Percentiles rank a stretch among this genome's conserved stretches.
Conservation (phyloP, 2,888 invertebrate species). For the Drosophila subquinaria region DNA sequence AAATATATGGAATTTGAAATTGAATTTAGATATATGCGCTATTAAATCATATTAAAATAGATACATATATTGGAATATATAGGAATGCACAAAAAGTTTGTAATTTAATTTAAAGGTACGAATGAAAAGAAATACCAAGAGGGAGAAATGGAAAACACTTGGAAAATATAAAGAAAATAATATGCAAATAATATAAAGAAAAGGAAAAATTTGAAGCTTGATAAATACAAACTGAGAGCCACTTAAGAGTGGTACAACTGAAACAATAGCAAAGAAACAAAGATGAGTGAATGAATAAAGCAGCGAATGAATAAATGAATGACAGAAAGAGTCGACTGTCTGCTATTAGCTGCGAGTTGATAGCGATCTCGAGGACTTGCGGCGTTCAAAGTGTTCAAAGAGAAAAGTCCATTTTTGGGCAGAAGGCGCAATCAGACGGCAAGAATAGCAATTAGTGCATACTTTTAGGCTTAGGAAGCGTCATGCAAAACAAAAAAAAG, state of each 20-base stretch:
- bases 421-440: constrained; percentile 58
- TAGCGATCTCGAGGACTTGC: constrained; percentile 54
- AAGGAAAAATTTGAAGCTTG: constrained; percentile 30
- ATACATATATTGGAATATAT: no score
- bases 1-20: no score
- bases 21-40: no score
- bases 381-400: constrained; percentile 28
- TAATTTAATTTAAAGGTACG: background rate
- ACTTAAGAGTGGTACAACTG: constrained; percentile 34
- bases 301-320: constrained; percentile 25
- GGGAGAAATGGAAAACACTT: background rate
- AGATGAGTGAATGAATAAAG: constrained; percentile 22
- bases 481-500: constrained; percentile 26
- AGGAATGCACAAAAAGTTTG: no score
- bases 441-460: constrained; percentile 75
- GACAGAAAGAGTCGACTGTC: constrained; percentile 27
- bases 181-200: constrained; percentile 21
- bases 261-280: constrained; percentile 20
- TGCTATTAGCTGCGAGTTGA: constrained; percentile 67
- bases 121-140: background rate
- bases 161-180: constrained; percentile 3
- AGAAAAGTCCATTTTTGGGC: constrained; percentile 16
- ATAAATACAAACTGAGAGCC: constrained; percentile 30
- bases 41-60: no score
- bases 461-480: constrained; percentile 57